Base-by-base conservation (phyloP, 2,888 invertebrate genomes). In the Argynnis bischoffii region DNA sequence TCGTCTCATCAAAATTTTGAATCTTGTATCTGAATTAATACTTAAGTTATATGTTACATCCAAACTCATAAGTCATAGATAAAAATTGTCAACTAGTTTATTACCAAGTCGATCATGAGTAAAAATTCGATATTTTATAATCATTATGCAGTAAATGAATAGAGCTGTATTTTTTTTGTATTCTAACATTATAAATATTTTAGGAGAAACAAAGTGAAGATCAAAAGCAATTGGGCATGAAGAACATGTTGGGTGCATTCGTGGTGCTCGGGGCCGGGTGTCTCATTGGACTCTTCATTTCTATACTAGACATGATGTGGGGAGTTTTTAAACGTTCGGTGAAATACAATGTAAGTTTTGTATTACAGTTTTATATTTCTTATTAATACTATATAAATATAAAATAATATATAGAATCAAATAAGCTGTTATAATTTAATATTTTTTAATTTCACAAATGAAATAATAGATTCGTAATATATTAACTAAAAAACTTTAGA, bases 291-390 rank as follows among this genome's bases (percentile, higher is more conserved):
- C 69, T 92, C 0, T 66, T 89, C 0, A 82, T 92, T 65, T 90
- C 92, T 0, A 84, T 81, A 6, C 72, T 90, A 6, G 92, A 92
- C 60, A 92, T 92, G 92, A 70, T 92, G 21, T 92, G 92, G 92
- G 92, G 92, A 0, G 90, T 92, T 2, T 92, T 91, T 76, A 92
- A 92, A 68, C 84, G 89, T 50, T 83, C 89, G 13, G 83, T 92
- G 35, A 92, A 92, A 77, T 92, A 92, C 76, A 81, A 81, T 16
- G 92, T 92, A 75, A 86, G 89, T 82, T 65, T 18, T 13, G 54
- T 55, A 5, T 3, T 50, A 8, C 26, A 26, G 6, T n/a, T 16
- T 50, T n/a, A n/a, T 50, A 4, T 26, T 50, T 50, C 16, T n/a
- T 50, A 15, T 15, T n/a, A 50, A 48, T n/a, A 48, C 14, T 50